A percentile compares a stretch with the other conserved stretches of the same genome.
Conservation (phyloP, 2,888 invertebrate species). For the Chaitophorus viminalis region DNA sequence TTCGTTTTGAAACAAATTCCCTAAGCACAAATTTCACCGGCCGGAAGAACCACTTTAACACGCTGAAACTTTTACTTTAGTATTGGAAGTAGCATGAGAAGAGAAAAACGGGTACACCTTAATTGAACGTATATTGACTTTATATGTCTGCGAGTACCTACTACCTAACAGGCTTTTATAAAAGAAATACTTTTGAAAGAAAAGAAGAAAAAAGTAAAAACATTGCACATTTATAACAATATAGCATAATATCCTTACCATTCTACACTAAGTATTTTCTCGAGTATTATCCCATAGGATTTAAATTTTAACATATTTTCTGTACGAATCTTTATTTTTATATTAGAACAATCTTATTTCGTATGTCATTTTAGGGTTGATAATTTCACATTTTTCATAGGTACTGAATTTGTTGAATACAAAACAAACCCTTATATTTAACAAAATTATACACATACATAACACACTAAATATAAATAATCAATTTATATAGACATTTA, state of each 20-base stretch:
- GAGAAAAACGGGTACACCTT: slow-evolving; percentile 19
- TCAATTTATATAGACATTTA: too few species aligned
- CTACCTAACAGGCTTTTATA: slow-evolving; percentile 29
- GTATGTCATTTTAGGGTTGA: neutral
- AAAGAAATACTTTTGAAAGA: slow-evolving; percentile 3
- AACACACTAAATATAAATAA: too few species aligned
- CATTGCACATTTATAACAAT: neutral
- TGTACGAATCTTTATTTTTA: neutral
- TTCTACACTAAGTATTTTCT: neutral
- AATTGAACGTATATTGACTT: slow-evolving; percentile 55
- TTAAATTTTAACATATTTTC: neutral
- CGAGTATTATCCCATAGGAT: neutral
- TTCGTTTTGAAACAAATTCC: slow-evolving; percentile 49
- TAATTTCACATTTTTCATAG: neutral
- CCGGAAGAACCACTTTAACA: slow-evolving; percentile 47
- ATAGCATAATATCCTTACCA: slow-evolving; percentile 8
- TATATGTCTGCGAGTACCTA: slow-evolving; percentile 34
- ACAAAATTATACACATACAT: too few species aligned
- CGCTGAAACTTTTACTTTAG: slow-evolving; percentile 40
- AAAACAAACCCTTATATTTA: neutral
- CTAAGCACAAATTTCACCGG: slow-evolving; percentile 49
- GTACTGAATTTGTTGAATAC: neutral
- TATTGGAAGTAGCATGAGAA: slow-evolving; percentile 21
- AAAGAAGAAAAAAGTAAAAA: slow-evolving; percentile 8
- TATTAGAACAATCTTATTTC: neutral